A percentile compares a stretch with the other conserved stretches of the same genome.
Conservation (phyloP, 2,888 invertebrate genomes). For the Escarpia spicata region DNA sequence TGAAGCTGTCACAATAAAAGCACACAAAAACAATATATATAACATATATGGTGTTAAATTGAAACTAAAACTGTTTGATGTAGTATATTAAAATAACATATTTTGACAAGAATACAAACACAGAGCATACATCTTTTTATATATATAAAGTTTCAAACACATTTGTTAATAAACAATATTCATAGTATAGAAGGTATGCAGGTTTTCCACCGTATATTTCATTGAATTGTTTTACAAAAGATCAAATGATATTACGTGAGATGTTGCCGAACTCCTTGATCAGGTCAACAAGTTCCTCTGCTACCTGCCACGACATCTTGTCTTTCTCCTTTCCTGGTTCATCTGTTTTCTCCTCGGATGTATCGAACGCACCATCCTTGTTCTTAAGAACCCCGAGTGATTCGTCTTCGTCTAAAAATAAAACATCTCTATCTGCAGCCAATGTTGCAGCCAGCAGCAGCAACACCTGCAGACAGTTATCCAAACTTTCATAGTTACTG, state of each 20-base stretch:
- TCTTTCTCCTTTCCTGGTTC: neutral
- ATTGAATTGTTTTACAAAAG: neutral
- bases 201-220: neutral
- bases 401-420: neutral
- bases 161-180: neutral
- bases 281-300: neutral
- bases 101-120: too few species aligned
- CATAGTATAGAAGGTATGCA: neutral
- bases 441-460: neutral
- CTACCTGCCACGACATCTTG: neutral
- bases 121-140: neutral
- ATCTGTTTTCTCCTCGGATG: neutral
- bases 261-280: constrained; percentile 3
- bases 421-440: neutral
- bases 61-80: too few species aligned
- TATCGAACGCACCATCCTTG: neutral
- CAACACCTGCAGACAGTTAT: neutral
- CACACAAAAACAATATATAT: too few species aligned
- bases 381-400: neutral
- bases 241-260: neutral
- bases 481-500: neutral
- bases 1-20: neutral
- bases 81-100: too few species aligned
- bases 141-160: neutral
- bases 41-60: too few species aligned